Evolutionary conservation across 2,113 vertebrate genomes (phyloP).

Genomic region (Cathartes aura): DNA sequence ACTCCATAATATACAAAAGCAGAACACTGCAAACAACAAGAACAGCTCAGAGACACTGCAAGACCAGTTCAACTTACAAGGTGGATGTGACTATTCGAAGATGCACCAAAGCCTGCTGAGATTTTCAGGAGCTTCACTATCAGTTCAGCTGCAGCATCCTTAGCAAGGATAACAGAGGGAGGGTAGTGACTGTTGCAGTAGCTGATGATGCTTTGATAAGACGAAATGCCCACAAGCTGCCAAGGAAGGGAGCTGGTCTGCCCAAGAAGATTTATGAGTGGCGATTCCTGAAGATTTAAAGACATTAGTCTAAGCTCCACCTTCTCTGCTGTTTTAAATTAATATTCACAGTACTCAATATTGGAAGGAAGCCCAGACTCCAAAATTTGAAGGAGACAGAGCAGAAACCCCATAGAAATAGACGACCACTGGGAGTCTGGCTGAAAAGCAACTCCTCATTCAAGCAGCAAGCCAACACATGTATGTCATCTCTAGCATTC

Average conservation of each 20-base stretch:
- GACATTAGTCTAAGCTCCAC: not conserved
- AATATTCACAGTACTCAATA: not conserved
- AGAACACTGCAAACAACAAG: not conserved
- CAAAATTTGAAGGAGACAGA: not conserved
- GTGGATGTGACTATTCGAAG: conserved; percentile 78
- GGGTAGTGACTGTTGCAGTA: conserved; percentile 93
- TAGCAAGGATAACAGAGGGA: conserved; percentile 84
- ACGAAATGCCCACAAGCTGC: conserved; percentile 88
- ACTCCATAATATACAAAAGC: not conserved
- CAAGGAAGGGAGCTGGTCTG: conserved; percentile 91
- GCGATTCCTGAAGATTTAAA: conserved; percentile 82
- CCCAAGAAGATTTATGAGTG: conserved; percentile 88
- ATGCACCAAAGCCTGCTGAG: conserved; percentile 87
- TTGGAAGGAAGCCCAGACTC: not conserved
- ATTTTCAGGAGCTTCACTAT: conserved; percentile 87
- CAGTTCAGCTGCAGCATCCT: conserved; percentile 82
- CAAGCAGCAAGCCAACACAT: not conserved
- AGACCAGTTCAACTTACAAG: conserved; percentile 75
- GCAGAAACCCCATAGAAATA: not conserved
- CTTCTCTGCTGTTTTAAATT: not conserved
- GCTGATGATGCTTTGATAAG: conserved; percentile 87
- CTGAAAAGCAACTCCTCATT: not conserved
- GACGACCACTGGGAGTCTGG: not conserved
- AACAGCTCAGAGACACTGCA: not conserved
- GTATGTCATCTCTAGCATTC: not conserved